Percentiles rank a stretch among this genome's conserved stretches.
Evolutionary conservation across 2,888 invertebrate genomes (phyloP).

Genomic region (Aspidapion aeneum): DNA sequence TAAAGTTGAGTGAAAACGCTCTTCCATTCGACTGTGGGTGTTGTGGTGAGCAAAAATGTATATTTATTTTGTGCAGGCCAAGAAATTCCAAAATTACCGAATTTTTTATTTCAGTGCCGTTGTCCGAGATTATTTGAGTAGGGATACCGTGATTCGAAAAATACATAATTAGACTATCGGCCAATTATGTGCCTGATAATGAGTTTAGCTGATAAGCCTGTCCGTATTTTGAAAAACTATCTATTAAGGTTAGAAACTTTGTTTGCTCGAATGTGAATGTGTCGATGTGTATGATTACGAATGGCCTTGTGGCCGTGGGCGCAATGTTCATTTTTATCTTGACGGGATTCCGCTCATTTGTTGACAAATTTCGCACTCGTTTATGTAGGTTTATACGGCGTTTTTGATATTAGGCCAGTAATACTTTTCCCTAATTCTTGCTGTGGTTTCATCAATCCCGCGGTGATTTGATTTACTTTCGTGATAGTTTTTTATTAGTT

Average conservation of each 20-base stretch:
- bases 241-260: constrained; percentile 27
- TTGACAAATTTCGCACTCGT: constrained; percentile 5
- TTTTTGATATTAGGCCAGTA: too few species aligned
- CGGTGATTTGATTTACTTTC: constrained; percentile 1
- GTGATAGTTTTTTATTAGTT: constrained; percentile 1
- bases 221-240: constrained; percentile 27
- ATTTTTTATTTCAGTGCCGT: constrained; percentile 27
- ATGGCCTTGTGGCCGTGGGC: constrained; percentile 20
- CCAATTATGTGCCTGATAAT: constrained; percentile 14
- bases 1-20: constrained; percentile 24
- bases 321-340: constrained; percentile 18
- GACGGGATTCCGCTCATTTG: constrained; percentile 20
- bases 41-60: constrained; percentile 22
- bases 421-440: too few species aligned
- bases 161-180: constrained; percentile 19
- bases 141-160: constrained; percentile 27
- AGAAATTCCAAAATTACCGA: constrained; percentile 21
- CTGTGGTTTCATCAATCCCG: not conserved
- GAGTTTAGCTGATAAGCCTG: constrained; percentile 21
- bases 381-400: constrained; percentile 3
- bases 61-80: constrained; percentile 24
- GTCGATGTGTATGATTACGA: constrained; percentile 23
- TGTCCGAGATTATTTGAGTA: constrained; percentile 24
- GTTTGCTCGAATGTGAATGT: constrained; percentile 18
- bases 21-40: constrained; percentile 24